Evolutionary conservation across 2,797 vertebrate genomes (phyloP).

Genomic region (Xenentodon cancila): DNA sequence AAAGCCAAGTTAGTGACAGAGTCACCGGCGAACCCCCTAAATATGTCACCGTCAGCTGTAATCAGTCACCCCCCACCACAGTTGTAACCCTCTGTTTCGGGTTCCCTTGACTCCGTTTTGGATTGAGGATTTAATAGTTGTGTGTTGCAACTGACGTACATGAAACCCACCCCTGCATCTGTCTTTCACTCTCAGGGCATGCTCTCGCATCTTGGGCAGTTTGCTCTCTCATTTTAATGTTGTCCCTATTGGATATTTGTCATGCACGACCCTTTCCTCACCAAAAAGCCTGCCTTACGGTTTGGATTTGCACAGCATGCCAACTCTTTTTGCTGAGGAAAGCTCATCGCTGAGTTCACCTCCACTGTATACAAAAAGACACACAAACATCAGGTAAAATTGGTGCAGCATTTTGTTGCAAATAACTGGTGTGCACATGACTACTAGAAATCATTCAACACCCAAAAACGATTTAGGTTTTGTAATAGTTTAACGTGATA

Average conservation of each 20-base stretch:
- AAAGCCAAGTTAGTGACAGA: constrained; percentile 88
- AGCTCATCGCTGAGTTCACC: constrained; percentile 9
- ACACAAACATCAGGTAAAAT: constrained; percentile 35
- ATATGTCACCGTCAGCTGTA: constrained; percentile 51
- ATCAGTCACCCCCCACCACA: constrained; percentile 52
- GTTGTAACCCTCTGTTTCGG: constrained; percentile 53
- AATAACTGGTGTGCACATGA: background rate
- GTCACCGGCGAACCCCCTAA: constrained; percentile 53
- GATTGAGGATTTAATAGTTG: constrained; percentile 38
- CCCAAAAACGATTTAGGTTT: no score
- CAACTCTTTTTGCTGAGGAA: constrained; percentile 13
- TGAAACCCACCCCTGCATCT: constrained; percentile 41
- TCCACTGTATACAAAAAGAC: constrained; percentile 16
- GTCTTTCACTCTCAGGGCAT: constrained; percentile 45
- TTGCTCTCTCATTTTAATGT: constrained; percentile 22
- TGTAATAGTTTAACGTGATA: background rate
- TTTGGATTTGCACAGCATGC: constrained; percentile 65
- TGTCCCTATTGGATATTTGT: constrained; percentile 39
- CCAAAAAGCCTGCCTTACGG: constrained; percentile 33
- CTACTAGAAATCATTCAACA: background rate
- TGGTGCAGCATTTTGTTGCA: background rate
- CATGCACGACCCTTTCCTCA: constrained; percentile 56
- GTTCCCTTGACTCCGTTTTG: constrained; percentile 39
- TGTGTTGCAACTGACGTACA: constrained; percentile 36
- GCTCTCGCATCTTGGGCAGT: constrained; percentile 34